Conservation (phyloP, 2,888 invertebrate genomes). For the Nycteola revayana region DNA sequence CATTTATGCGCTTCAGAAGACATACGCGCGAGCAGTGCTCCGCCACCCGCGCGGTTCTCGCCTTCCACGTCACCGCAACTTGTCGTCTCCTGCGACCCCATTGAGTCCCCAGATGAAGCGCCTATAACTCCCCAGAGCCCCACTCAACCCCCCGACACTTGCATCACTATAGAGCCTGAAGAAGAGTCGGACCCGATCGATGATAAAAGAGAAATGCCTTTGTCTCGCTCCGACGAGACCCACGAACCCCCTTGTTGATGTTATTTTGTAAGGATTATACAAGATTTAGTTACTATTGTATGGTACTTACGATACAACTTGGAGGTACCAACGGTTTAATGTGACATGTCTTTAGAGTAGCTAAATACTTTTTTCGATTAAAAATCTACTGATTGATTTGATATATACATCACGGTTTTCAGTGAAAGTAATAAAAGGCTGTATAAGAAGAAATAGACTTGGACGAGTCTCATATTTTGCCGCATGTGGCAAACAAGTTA, state of each 20-base stretch:
- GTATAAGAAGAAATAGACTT: too few relatives aligned
- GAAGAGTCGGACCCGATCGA: slow-evolving; percentile 21
- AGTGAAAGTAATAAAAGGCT: too few relatives aligned
- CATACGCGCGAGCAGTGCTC: slow-evolving; percentile 56
- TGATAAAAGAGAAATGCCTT: slow-evolving; percentile 39
- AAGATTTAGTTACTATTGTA: slow-evolving; percentile 41
- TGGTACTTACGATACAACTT: slow-evolving; percentile 31
- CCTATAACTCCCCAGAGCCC: slow-evolving; percentile 6
- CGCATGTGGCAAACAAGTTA: too few relatives aligned
- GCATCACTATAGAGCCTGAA: slow-evolving; percentile 51
- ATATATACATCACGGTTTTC: too few relatives aligned
- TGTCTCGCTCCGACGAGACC: slow-evolving; percentile 23
- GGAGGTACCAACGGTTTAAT: background rate
- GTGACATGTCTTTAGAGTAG: background rate
- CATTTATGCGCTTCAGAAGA: slow-evolving; percentile 50
- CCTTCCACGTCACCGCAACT: slow-evolving; percentile 26
- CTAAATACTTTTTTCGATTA: background rate
- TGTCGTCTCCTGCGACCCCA: slow-evolving; percentile 32
- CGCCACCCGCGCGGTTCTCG: slow-evolving; percentile 35
- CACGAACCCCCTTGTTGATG: slow-evolving; percentile 31
- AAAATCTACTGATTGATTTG: too few relatives aligned
- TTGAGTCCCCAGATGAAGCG: background rate
- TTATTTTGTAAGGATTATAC: slow-evolving; percentile 60
- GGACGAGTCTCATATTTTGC: too few relatives aligned
- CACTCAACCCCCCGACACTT: slow-evolving; percentile 41